Evolutionary conservation across 2,888 invertebrate species (phyloP), one percentile per base, ranked within the genome.

Genomic region (Spilarctia lutea): DNA sequence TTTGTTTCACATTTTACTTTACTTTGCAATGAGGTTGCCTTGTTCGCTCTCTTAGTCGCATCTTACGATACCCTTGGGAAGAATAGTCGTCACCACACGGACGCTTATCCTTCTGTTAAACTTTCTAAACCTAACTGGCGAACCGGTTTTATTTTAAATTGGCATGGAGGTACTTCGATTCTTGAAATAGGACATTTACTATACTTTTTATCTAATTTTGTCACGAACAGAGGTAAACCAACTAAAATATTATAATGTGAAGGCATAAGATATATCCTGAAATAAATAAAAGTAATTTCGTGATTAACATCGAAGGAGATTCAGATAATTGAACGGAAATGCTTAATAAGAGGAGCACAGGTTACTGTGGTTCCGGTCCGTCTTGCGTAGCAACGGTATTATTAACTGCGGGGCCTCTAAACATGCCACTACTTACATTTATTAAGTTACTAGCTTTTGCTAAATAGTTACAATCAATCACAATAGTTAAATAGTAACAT

Each of bases 291-390:
- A 84, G 81, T 82, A 81, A 81, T 85, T 83, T 86, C 79, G 76
- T 82, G 85, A 86, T 88, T 84, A 83, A 75, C 80, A 87, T 86
- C 84, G 80, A 81, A 85, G 83, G 85, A 85, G 84, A 85, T 86
- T 74, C 74, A 77, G 78, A 85, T 83, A 84, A 84, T 86, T 82
- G 84, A 78, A 79, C 79, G 81, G 87, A 87, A 88, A 89, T 86
- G 85, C 83, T 86, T 80, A 85, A 83, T 85, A 73, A 68, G 72
- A 78, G 77, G 83, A 81, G 77, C 84, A 81, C 75, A 81, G 89
- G 87, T 87, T 87, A 88, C 79, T 72, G 81, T 48, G 80, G 77
- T 81, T 83, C 77, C 71, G 79, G 76, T 56, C 71, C 73, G 79
- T 77, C 77, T 85, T 76, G 81, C 74, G 84, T 82, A 75, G 79